phyloP scores from a whole-genome alignment of 92 coral and sea anemone genomes.

The Parazoanthus darwini region DNA sequence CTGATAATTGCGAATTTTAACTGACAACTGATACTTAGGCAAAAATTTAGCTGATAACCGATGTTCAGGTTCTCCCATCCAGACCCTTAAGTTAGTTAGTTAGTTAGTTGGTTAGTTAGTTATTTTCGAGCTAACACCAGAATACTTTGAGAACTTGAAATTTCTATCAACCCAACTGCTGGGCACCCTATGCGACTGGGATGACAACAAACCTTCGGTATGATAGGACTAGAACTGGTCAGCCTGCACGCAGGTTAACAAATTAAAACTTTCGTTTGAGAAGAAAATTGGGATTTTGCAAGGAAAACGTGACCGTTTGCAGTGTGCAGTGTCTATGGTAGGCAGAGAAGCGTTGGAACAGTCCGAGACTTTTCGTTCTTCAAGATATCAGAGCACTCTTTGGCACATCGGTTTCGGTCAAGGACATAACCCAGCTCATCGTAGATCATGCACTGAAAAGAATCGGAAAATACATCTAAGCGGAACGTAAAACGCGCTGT shows the following conservation, averaged over 20 bases:
- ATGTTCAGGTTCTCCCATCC: too few relatives aligned
- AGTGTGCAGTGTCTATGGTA: constrained; percentile 1
- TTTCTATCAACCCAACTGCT: not conserved
- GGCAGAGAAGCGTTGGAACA: constrained; percentile 11
- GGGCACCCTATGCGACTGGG: too few relatives aligned
- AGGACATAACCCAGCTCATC: constrained; percentile 83
- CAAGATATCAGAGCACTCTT: constrained; percentile 75
- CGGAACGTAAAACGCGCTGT: not conserved
- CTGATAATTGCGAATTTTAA: too few relatives aligned
- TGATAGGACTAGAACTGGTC: not conserved
- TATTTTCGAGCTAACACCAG: not conserved
- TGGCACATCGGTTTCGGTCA: constrained; percentile 81
- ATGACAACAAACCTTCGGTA: not conserved
- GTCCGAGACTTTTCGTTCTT: not conserved
- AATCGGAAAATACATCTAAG: not conserved
- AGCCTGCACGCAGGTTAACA: not conserved
- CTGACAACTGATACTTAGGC: too few relatives aligned
- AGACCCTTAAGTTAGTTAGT: too few relatives aligned
- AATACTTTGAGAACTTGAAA: not conserved
- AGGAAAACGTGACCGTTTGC: not conserved
- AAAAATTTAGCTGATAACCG: too few relatives aligned
- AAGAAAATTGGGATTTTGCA: too few relatives aligned
- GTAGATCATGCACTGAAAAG: constrained; percentile 81
- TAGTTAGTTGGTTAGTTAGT: too few relatives aligned
- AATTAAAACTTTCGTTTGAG: not conserved